A percentile compares a stretch with the other conserved stretches of the same genome.
Conservation (phyloP, 2,888 invertebrate species). For the Tachina fera region DNA sequence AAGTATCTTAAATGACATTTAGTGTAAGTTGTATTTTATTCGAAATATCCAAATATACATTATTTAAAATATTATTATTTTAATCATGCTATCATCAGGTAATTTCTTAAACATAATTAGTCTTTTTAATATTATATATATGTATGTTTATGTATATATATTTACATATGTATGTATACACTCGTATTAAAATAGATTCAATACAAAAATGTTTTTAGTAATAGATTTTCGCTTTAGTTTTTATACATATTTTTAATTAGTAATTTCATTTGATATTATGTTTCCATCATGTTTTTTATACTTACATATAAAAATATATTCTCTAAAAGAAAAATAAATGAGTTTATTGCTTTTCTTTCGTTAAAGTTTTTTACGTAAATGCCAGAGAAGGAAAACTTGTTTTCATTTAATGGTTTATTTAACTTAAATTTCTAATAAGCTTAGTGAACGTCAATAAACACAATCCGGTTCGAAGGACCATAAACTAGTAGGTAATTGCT, state of each 20-base stretch:
- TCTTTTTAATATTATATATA: not conserved
- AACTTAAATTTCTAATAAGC: too few relatives aligned
- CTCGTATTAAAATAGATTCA: not conserved
- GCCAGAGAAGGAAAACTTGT: too few relatives aligned
- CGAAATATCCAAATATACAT: slow-evolving; percentile 6
- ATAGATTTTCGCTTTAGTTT: not conserved
- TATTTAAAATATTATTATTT: not conserved
- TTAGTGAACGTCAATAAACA: too few relatives aligned
- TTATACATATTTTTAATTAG: not conserved
- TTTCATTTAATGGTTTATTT: too few relatives aligned
- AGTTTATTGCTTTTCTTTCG: not conserved
- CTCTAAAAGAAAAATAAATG: not conserved
- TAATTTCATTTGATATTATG: not conserved
- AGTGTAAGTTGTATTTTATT: not conserved
- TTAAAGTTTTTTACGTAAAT: too few relatives aligned
- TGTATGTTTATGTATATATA: too few relatives aligned
- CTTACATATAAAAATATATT: not conserved
- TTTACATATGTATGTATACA: too few relatives aligned
- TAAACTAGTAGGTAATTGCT: too few relatives aligned
- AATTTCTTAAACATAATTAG: not conserved
- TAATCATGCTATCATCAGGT: not conserved
- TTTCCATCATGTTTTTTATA: not conserved
- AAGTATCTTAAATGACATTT: not conserved
- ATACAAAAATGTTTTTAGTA: not conserved
- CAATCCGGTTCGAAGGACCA: too few relatives aligned